phyloP scores from a whole-genome alignment of 2,888 invertebrate species.

The Seira musarum region DNA sequence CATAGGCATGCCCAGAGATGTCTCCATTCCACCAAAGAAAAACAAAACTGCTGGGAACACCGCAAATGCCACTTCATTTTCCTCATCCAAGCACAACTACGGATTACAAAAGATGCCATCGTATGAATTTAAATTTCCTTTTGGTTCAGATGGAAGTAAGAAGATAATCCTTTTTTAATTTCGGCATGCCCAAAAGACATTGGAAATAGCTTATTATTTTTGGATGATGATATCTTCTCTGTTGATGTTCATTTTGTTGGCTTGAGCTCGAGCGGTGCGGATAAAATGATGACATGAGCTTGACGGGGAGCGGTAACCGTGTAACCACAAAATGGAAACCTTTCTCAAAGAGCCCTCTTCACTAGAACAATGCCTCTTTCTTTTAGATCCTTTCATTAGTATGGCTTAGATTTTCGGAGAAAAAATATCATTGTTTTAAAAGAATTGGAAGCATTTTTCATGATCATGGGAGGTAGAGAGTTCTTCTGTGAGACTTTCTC shows the following conservation, averaged over 20 bases:
- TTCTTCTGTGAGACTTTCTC: neutral
- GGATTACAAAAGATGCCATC: conserved; percentile 68
- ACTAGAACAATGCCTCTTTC: neutral
- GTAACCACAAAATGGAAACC: conserved; percentile 13
- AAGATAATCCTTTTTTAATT: conserved; percentile 3
- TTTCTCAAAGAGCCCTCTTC: neutral
- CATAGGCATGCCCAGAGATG: conserved; percentile 44
- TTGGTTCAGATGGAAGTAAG: conserved; percentile 46
- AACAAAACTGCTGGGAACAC: neutral
- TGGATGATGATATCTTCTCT: conserved; percentile 8
- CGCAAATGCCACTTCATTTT: neutral
- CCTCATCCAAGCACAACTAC: conserved; percentile 44
- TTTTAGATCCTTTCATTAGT: neutral
- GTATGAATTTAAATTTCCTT: conserved; percentile 65
- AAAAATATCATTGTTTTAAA: neutral
- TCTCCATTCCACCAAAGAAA: conserved; percentile 18
- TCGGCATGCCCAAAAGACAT: neutral
- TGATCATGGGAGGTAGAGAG: neutral
- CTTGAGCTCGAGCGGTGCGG: neutral
- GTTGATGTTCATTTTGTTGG: neutral
- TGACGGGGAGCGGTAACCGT: neutral
- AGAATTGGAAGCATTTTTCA: neutral
- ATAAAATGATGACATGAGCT: neutral
- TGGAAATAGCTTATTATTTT: neutral
- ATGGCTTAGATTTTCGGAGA: neutral